Percentiles rank a stretch among this genome's conserved stretches.
Conservation (phyloP, 2,888 invertebrate genomes). For the Stenchaetothrips biformis region DNA sequence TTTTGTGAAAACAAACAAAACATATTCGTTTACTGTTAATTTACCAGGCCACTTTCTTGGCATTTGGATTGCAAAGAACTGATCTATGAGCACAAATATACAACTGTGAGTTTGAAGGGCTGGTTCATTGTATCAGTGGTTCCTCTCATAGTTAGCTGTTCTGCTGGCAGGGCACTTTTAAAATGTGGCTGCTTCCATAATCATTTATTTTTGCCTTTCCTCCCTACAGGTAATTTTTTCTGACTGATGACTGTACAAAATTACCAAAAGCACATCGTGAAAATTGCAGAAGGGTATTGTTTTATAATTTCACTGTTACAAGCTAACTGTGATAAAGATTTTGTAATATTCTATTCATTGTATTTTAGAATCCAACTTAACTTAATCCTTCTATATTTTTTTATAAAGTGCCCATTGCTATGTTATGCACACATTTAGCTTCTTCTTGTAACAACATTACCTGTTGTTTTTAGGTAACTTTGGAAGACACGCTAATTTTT, state of each 20-base stretch:
- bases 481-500: no score
- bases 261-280: not conserved
- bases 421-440: no score
- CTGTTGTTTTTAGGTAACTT: no score
- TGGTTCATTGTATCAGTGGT: no score
- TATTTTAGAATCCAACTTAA: not conserved
- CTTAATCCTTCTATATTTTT: constrained; percentile 5
- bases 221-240: not conserved
- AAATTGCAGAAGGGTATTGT: not conserved
- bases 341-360: not conserved
- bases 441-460: no score
- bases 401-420: not conserved
- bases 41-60: no score
- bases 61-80: no score
- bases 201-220: not conserved
- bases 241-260: not conserved
- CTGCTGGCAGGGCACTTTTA: not conserved
- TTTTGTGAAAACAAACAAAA: no score
- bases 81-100: no score
- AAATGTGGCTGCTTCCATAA: not conserved
- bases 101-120: no score
- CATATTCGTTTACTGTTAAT: no score
- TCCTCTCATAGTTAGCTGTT: no score
- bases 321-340: constrained; percentile 17
- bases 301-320: not conserved